Evolutionary conservation across 2,113 vertebrate genomes (phyloP), one percentile per base, ranked within the genome.

Genomic region (Hippolais icterina): DNA sequence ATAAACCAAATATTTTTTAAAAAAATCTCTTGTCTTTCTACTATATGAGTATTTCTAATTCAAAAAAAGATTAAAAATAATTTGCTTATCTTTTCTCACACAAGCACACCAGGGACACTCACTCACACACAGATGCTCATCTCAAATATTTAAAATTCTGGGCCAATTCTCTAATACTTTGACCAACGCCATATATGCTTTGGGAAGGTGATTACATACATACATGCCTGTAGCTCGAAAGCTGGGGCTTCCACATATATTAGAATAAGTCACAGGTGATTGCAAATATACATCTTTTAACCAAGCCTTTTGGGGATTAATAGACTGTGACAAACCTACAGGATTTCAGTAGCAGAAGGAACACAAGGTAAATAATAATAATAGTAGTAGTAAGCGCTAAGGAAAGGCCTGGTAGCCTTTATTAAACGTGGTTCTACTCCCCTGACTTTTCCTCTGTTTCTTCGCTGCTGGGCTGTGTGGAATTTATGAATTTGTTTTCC

Each of bases 401-500:
- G 83, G 87, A 97, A 97, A 96, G 97, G 91, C 97, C 95, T 95
- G 93, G 91, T 92, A 94, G 96, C 50, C 15, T 96, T 91, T 94
- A 79, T 96, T 94, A 97, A 96, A 90, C 50, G 15, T 93, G 72
- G 86, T 95, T 97, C 97, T 98, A 98, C 95, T 98, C 98, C 96
- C 98, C 98, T 97, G 98, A 95, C 91, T 98, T 98, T 75, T 98
- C 98, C 95, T 98, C 98, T 95, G 98, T 89, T 96, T 98, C 98
- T 96, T 98, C 98, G 95, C 98, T 97, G 97, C 97, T 98, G 96
- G 98, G 97, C 83, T 98, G 98, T 82, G 98, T 97, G 93, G 98
- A 98, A 97, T 98, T 98, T 97, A 98, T 97, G 96, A 98, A 98
- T 97, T 98, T 98, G 97, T 98, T 98, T 96, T 98, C 98, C 93